A percentile compares a stretch with the other conserved stretches of the same genome.
Evolutionary conservation across 2,113 vertebrate species (phyloP).

Genomic region (Gymnocephalus cernua): DNA sequence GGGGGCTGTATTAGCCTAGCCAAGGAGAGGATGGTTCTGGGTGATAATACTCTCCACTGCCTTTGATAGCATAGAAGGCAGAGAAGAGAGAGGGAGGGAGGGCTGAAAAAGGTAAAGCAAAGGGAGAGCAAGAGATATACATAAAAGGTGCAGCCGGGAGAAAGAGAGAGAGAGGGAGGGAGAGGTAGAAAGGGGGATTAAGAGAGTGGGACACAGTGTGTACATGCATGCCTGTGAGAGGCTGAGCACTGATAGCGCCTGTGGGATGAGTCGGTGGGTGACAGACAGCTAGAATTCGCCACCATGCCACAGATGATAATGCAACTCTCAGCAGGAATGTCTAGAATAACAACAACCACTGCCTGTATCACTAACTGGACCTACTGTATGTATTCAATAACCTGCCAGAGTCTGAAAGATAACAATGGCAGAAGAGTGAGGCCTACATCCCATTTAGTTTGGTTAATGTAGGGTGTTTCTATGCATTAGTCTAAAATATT

Average conservation of each 20-base stretch:
- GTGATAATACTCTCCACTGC: conserved; percentile 64
- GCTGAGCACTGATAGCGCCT: conserved; percentile 67
- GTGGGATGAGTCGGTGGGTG: conserved; percentile 69
- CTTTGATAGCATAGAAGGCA: conserved; percentile 48
- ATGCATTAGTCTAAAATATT: background rate
- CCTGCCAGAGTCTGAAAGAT: background rate
- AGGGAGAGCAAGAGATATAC: conserved; percentile 43
- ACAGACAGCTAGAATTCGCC: conserved; percentile 68
- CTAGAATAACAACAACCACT: conserved; percentile 54
- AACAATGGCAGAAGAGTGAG: background rate
- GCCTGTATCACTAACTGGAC: conserved; percentile 33
- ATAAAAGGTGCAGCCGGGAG: conserved; percentile 48
- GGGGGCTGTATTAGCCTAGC: conserved; percentile 31
- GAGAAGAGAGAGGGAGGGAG: conserved; percentile 25
- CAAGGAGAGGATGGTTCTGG: conserved; percentile 40
- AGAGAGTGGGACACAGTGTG: conserved; percentile 59
- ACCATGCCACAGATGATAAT: conserved; percentile 57
- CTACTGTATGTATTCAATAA: conserved; percentile 7
- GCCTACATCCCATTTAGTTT: background rate
- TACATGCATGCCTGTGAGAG: conserved; percentile 70
- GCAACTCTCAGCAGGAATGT: conserved; percentile 66
- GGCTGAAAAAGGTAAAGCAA: conserved; percentile 35
- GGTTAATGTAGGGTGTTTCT: background rate
- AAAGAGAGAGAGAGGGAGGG: background rate
- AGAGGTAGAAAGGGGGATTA: conserved; percentile 39